Conservation (phyloP, 2,888 invertebrate genomes). For the Strigamia transsilvanica region DNA sequence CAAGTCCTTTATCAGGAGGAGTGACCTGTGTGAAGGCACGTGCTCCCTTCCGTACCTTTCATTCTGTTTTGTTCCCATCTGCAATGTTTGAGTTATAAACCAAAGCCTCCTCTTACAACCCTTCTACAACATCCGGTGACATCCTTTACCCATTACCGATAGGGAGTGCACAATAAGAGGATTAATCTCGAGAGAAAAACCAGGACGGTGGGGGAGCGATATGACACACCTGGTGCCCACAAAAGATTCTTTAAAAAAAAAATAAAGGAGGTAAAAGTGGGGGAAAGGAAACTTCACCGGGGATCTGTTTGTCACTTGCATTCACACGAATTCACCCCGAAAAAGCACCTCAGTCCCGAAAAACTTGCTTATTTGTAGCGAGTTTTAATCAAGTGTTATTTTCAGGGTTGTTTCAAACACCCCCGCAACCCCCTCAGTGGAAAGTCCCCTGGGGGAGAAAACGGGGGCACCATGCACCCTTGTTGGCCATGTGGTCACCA, state of each 20-base stretch:
- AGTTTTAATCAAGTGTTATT: neutral
- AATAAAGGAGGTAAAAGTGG: neutral
- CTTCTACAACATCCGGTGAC: neutral
- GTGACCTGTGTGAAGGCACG: neutral
- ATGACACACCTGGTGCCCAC: neutral
- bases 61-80: neutral
- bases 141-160: neutral
- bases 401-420: neutral
- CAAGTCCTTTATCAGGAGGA: neutral
- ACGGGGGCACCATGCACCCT: neutral
- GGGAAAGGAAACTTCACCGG: neutral
- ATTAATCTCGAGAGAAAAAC: neutral
- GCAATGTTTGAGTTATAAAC: neutral
- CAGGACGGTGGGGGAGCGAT: neutral
- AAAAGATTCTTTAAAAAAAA: neutral
- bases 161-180: neutral
- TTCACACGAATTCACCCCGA: neutral
- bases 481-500: neutral
- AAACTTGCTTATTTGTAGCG: neutral
- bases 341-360: neutral
- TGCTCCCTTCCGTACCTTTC: neutral
- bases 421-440: neutral
- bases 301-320: neutral
- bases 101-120: neutral
- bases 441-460: neutral